Conservation (phyloP, 2,113 vertebrate species). For the Burhinus bistriatus region DNA sequence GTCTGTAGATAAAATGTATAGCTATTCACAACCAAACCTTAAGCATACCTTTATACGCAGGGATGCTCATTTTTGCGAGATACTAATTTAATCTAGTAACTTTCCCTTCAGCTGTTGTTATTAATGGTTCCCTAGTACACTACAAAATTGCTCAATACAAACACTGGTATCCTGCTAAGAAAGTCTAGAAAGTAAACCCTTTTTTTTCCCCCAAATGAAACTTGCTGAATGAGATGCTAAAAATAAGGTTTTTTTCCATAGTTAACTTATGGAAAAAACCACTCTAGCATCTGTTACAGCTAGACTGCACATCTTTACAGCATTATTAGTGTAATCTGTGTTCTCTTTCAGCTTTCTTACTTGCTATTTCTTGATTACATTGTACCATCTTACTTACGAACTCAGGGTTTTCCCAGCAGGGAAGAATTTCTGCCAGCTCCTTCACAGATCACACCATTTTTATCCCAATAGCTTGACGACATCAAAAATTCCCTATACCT, state of each 20-base stretch:
- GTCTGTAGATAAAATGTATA: neutral
- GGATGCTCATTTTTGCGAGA: neutral
- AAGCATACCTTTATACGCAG: neutral
- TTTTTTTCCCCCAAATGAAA: neutral
- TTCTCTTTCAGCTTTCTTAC: neutral
- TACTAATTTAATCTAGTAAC: neutral
- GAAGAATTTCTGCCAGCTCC: neutral
- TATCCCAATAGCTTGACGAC: neutral
- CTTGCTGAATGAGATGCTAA: neutral
- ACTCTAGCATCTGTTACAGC: neutral
- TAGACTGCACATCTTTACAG: neutral
- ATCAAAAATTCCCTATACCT: neutral
- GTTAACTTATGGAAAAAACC: neutral
- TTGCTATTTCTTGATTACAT: neutral
- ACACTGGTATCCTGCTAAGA: neutral
- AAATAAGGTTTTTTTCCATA: neutral
- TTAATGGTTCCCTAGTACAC: neutral
- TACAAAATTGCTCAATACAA: neutral
- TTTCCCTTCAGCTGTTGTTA: neutral
- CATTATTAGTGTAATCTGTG: neutral
- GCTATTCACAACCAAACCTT: neutral
- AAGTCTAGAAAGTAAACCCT: neutral
- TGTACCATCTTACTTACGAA: neutral
- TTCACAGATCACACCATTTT: neutral
- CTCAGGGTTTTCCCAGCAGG: neutral